These are phyloP conservation scores for Rhinogobius similis DNA, from an alignment of 2,113 vertebrate species.

Conservation along the genomic window DNA sequence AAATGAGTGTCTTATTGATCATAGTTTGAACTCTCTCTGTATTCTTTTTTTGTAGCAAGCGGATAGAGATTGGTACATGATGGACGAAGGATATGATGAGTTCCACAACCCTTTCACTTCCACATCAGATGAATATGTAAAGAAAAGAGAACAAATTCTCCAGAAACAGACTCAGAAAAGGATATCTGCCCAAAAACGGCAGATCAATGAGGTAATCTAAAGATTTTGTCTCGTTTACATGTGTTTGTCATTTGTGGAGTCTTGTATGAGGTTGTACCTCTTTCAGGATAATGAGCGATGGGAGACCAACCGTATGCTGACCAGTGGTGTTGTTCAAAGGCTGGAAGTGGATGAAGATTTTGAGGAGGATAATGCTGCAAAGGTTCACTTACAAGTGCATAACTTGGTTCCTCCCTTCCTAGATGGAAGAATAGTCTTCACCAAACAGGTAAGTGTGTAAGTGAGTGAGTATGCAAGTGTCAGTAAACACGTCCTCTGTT, in stretches of 20 bases:
- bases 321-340: constrained; percentile 96
- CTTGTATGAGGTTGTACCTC: constrained; percentile 1
- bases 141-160: constrained; percentile 94
- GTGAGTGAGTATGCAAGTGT: neutral
- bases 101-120: constrained; percentile 94
- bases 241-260: neutral
- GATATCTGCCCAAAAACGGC: constrained; percentile 93
- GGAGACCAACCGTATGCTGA: constrained; percentile 99
- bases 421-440: constrained; percentile 97
- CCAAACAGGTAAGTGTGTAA: constrained; percentile 90
- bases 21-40: neutral
- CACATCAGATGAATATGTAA: constrained; percentile 92
- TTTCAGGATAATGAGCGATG: constrained; percentile 95
- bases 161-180: constrained; percentile 97
- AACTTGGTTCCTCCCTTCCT: constrained; percentile 96
- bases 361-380: constrained; percentile 95
- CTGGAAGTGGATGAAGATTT: constrained; percentile 98
- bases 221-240: neutral
- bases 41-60: constrained; percentile 84
- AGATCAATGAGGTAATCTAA: constrained; percentile 91
- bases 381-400: constrained; percentile 95
- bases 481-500: neutral
- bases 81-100: constrained; percentile 97
- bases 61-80: constrained; percentile 99
- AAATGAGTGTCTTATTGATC: neutral